Conservation (phyloP, 2,113 vertebrate genomes). For the Progne subis region DNA sequence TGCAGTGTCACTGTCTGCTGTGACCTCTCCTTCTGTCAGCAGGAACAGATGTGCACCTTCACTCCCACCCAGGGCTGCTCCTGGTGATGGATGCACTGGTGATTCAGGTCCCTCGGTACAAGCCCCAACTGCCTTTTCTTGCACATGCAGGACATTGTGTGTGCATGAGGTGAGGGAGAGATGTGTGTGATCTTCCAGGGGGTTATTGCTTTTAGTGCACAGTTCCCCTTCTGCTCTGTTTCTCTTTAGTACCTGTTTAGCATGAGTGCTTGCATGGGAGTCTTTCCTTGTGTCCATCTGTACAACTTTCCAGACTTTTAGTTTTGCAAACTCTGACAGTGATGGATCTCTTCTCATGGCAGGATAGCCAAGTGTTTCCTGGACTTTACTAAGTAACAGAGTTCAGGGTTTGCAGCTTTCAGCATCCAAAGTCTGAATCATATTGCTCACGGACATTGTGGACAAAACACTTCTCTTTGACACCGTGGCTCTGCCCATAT, state of each 20-base stretch:
- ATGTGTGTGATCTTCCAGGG: rapidly evolving
- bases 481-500: rapidly evolving
- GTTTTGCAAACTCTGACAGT: not conserved
- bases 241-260: not conserved
- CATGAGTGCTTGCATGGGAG: not conserved
- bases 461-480: not conserved
- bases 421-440: not conserved
- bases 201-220: not conserved
- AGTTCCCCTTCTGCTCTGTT: not conserved
- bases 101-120: not conserved
- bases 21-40: not conserved
- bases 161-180: not conserved
- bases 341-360: not conserved
- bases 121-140: not conserved
- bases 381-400: not conserved
- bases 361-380: not conserved
- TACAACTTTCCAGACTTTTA: not conserved
- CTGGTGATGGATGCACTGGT: not conserved
- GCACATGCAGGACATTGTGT: not conserved
- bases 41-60: not conserved
- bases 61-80: not conserved
- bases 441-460: not conserved
- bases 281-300: not conserved
- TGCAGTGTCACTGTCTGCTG: not conserved
- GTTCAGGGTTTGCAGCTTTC: not conserved